Evolutionary conservation across 2,888 invertebrate species (phyloP), one percentile per base, ranked within the genome.

Genomic region (Volucella zonaria): DNA sequence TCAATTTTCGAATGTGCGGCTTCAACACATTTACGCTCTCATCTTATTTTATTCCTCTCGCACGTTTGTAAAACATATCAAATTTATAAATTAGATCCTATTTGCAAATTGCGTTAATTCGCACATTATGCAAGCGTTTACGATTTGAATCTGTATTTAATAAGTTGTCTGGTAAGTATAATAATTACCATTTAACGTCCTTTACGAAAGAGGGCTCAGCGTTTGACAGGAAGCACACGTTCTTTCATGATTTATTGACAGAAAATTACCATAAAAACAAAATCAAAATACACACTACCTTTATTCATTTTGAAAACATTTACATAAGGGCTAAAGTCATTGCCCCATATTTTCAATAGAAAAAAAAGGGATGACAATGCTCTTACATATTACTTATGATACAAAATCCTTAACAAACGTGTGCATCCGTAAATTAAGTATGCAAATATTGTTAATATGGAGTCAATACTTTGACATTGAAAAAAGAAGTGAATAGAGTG

Each of bases 171-270:
- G 15, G 10, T 42, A 67, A 77, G 49, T 61, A 14, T 6, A 71
- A 75, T 80, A 75, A 80, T 76, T 75, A 80, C 75, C 59, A 71
- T 67, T 71, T 75, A 71, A 47, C 79, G 49, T 75, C 66, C 70
- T 51, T n/a, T 14, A 14, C 15, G 9, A n/a, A 14, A 9, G 51
- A 51, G 8, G 59, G 23, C 71, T 52, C 64, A 54, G 47, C 56
- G 67, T 79, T 62, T 86, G 90, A 89, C 91, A 90, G 90, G 89
- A 90, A 91, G 89, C 91, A 90, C 90, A 91, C 91, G 91, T 87
- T 90, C 80, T 79, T 76, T 58, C 56, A 40, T 88, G 87, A 88
- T 88, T 88, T 88, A 88, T 88, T 14, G 71, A 59, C 71, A 62
- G 8, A 49, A 85, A 85, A 85, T 85, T 85, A 81, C 71, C 85